phyloP scores from a whole-genome alignment of 1,140 invertebrate genomes.

The Hypothenemus hampei region DNA sequence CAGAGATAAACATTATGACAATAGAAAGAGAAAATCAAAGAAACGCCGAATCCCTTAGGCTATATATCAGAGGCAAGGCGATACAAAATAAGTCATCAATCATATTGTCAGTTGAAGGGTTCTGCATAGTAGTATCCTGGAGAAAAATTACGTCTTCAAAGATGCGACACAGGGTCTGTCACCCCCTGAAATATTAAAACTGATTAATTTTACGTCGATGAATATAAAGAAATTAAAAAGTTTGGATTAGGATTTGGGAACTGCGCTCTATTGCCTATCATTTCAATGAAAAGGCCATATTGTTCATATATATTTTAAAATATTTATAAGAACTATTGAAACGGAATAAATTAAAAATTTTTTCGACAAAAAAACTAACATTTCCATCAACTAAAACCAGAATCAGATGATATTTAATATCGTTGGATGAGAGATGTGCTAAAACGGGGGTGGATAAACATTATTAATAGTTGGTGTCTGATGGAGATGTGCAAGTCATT shows the following conservation, averaged over 20 bases:
- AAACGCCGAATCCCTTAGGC: slow-evolving; percentile 7
- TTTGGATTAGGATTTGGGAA: too few species aligned
- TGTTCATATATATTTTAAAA: too few species aligned
- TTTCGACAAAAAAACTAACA: not conserved
- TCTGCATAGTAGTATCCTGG: slow-evolving; percentile 11
- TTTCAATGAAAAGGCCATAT: too few species aligned
- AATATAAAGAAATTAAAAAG: slow-evolving; percentile 26
- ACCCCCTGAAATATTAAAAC: slow-evolving; percentile 30
- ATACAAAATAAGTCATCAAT: slow-evolving; percentile 25
- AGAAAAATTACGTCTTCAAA: slow-evolving; percentile 31
- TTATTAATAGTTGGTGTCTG: slow-evolving; percentile 44
- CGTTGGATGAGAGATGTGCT: slow-evolving; percentile 24
- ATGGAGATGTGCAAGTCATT: slow-evolving; percentile 44
- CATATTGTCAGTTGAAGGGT: slow-evolving; percentile 12
- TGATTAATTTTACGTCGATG: slow-evolving; percentile 27
- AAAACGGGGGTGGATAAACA: slow-evolving; percentile 31
- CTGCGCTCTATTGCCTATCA: too few species aligned
- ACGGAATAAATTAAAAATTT: not conserved
- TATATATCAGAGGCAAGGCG: slow-evolving; percentile 10
- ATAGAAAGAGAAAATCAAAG: too few species aligned
- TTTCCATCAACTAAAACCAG: slow-evolving; percentile 9
- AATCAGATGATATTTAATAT: slow-evolving; percentile 27
- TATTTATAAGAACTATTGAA: not conserved
- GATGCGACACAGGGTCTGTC: slow-evolving; percentile 28
- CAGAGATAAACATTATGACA: too few species aligned